phyloP scores from a whole-genome alignment of 1,140 invertebrate genomes.

The Tenebrio molitor region DNA sequence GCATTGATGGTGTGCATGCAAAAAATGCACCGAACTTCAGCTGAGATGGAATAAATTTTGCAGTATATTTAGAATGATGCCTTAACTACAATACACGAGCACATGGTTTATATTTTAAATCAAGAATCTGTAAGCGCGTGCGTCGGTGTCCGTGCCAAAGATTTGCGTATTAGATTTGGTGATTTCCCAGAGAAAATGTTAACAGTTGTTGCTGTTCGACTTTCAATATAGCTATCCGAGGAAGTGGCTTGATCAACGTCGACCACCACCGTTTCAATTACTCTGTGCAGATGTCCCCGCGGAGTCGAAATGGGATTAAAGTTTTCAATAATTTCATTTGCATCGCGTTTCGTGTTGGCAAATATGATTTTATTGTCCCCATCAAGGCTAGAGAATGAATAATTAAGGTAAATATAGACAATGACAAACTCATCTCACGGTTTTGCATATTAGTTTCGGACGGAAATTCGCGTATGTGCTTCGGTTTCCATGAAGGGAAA shows the following conservation, averaged over 20 bases:
- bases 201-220: too few species aligned
- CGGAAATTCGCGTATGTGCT: neutral
- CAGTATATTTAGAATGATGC: too few species aligned
- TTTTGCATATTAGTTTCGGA: too few species aligned
- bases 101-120: conserved; percentile 2
- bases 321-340: neutral
- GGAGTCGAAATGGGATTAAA: conserved; percentile 5
- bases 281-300: too few species aligned
- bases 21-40: too few species aligned
- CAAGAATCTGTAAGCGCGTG: neutral
- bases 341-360: neutral
- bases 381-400: conserved; percentile 15
- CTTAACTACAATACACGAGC: neutral
- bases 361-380: conserved; percentile 11
- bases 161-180: neutral
- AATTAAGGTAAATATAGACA: conserved; percentile 34
- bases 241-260: too few species aligned
- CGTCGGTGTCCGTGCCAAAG: neutral
- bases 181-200: neutral
- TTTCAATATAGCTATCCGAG: too few species aligned
- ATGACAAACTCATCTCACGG: too few species aligned
- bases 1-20: too few species aligned
- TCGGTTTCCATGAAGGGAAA: too few species aligned
- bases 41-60: too few species aligned
- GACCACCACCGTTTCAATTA: too few species aligned